Conservation (phyloP, 2,888 invertebrate genomes). For the Hanleya hanleyi region DNA sequence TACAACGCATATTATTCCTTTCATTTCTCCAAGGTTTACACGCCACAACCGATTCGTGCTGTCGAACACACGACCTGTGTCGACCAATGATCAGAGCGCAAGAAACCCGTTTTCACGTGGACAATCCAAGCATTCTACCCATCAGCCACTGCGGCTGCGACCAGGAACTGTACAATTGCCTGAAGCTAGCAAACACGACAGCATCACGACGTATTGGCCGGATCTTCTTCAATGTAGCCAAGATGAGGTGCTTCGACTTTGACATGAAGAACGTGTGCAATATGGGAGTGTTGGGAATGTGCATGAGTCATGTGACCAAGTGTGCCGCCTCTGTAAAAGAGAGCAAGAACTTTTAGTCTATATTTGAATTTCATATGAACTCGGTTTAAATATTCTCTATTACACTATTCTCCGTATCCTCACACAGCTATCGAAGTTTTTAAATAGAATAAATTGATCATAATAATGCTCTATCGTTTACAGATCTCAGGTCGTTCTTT, state of each 20-base stretch:
- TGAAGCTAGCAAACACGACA: constrained; percentile 35
- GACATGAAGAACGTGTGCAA: constrained; percentile 34
- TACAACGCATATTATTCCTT: not conserved
- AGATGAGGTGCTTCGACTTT: constrained; percentile 46
- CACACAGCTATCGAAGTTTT: too few species aligned
- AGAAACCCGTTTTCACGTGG: constrained; percentile 30
- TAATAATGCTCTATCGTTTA: too few species aligned
- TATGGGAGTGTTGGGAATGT: constrained; percentile 29
- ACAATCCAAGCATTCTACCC: constrained; percentile 38
- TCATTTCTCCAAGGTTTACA: constrained; percentile 37
- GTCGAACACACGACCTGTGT: constrained; percentile 44
- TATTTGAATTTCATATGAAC: too few species aligned
- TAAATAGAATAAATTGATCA: too few species aligned
- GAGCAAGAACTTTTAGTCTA: constrained; percentile 15
- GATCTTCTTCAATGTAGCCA: constrained; percentile 41
- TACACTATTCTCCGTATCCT: too few species aligned
- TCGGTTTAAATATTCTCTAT: too few species aligned
- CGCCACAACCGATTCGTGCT: constrained; percentile 38
- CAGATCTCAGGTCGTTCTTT: too few species aligned
- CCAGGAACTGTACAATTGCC: constrained; percentile 44
- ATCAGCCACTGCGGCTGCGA: constrained; percentile 49
- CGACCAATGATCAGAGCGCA: constrained; percentile 40
- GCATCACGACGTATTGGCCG: constrained; percentile 37
- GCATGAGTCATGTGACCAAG: constrained; percentile 16
- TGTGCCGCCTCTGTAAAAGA: constrained; percentile 36